Evolutionary conservation across 2,888 invertebrate species (phyloP).

Genomic region (Nemotelus pantherinus): DNA sequence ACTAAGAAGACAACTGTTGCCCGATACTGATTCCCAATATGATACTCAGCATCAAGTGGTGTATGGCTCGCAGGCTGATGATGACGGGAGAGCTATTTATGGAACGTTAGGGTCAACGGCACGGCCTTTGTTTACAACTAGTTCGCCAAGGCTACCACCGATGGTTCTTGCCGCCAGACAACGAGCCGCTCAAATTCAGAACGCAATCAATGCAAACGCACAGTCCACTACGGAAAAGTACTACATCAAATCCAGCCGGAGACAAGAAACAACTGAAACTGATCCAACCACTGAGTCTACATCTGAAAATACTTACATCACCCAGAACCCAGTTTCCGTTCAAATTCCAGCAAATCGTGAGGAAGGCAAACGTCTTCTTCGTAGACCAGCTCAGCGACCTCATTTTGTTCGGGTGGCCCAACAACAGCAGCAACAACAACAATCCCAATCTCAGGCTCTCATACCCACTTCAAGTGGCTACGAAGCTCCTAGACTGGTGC

Average conservation of each 20-base stretch:
- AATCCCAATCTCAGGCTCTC: background rate
- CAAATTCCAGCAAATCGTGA: slow-evolving; percentile 67
- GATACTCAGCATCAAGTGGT: slow-evolving; percentile 66
- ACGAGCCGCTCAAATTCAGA: slow-evolving; percentile 59
- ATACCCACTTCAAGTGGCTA: slow-evolving; percentile 59
- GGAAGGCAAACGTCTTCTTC: slow-evolving; percentile 46
- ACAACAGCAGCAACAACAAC: slow-evolving; percentile 17
- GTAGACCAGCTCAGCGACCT: slow-evolving; percentile 51
- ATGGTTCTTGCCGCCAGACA: slow-evolving; percentile 67
- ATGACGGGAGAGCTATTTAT: slow-evolving; percentile 76
- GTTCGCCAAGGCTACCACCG: slow-evolving; percentile 68
- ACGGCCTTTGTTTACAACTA: slow-evolving; percentile 74
- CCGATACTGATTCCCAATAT: slow-evolving; percentile 67
- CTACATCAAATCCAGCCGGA: slow-evolving; percentile 55
- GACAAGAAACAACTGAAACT: slow-evolving; percentile 62
- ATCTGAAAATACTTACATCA: slow-evolving; percentile 66
- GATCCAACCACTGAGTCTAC: slow-evolving; percentile 69
- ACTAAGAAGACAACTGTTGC: slow-evolving; percentile 71
- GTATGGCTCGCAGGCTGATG: slow-evolving; percentile 70
- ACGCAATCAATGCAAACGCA: slow-evolving; percentile 40
- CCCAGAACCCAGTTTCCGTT: slow-evolving; percentile 68
- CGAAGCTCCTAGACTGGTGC: slow-evolving; percentile 52
- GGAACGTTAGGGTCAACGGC: slow-evolving; percentile 73
- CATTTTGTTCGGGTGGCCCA: slow-evolving; percentile 63
- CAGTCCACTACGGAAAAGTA: slow-evolving; percentile 61